Evolutionary conservation across 1,140 invertebrate species (phyloP).

Genomic region (Drosophila sp.): DNA sequence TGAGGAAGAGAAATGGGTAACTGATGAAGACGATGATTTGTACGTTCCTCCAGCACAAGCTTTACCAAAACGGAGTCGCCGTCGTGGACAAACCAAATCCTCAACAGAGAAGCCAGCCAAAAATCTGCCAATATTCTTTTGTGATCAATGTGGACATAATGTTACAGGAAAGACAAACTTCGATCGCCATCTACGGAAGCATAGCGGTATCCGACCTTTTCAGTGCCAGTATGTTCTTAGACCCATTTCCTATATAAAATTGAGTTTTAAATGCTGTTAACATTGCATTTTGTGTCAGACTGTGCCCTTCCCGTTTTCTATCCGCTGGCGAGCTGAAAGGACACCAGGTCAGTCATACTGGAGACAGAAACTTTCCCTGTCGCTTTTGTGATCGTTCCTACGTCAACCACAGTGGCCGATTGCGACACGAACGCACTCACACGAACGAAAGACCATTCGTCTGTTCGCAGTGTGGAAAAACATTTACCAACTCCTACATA

Average conservation of each 20-base stretch:
- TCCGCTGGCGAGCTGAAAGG: slow-evolving; percentile 74
- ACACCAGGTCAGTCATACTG: slow-evolving; percentile 68
- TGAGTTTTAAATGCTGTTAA: background rate
- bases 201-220: slow-evolving; percentile 64
- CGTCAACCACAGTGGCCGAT: slow-evolving; percentile 66
- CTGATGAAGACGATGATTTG: slow-evolving; percentile 18
- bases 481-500: slow-evolving; percentile 84
- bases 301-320: slow-evolving; percentile 67
- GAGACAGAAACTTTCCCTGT: slow-evolving; percentile 64
- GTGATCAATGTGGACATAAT: slow-evolving; percentile 67
- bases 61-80: slow-evolving; percentile 14
- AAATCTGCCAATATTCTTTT: slow-evolving; percentile 56
- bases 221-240: slow-evolving; percentile 54
- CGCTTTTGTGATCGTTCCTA: slow-evolving; percentile 64
- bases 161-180: slow-evolving; percentile 62
- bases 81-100: slow-evolving; percentile 12
- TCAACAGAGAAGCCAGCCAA: slow-evolving; percentile 41
- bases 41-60: slow-evolving; percentile 4
- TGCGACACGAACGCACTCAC: slow-evolving; percentile 83
- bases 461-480: slow-evolving; percentile 85
- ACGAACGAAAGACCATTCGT: slow-evolving; percentile 85
- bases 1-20: background rate
- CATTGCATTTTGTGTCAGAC: slow-evolving; percentile 13
- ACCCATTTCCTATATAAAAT: background rate
- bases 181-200: slow-evolving; percentile 68